phyloP scores from a whole-genome alignment of 2,888 invertebrate species.

The Andrena hattorfiana region DNA sequence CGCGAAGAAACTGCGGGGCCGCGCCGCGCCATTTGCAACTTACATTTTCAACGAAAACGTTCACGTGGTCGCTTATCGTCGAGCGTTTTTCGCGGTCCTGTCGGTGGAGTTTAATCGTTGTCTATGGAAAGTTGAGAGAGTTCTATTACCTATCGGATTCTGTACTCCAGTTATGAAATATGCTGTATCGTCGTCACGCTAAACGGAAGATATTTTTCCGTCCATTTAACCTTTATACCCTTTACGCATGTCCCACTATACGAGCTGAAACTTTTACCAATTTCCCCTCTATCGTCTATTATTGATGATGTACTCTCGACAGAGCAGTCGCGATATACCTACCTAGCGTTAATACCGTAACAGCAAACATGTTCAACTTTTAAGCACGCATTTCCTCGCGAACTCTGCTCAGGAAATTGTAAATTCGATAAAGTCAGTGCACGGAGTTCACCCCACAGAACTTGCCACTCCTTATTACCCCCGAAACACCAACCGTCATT shows the following conservation, averaged over 20 bases:
- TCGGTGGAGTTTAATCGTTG: not conserved
- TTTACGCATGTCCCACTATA: not conserved
- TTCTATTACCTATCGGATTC: no score
- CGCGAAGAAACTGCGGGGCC: not conserved
- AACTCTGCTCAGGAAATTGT: not conserved
- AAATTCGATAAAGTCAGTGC: not conserved
- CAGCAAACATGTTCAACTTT: not conserved
- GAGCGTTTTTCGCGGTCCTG: not conserved
- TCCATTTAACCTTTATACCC: not conserved
- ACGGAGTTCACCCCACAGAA: not conserved
- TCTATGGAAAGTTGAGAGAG: not conserved
- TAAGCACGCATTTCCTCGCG: not conserved
- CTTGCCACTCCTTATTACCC: constrained; percentile 7
- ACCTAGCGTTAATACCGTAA: not conserved
- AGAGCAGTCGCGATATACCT: not conserved
- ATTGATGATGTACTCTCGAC: not conserved
- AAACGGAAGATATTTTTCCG: not conserved
- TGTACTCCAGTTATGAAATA: not conserved
- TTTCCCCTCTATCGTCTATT: not conserved
- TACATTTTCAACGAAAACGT: not conserved
- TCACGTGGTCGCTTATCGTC: not conserved
- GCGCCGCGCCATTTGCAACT: not conserved
- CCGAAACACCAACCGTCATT: constrained; percentile 17
- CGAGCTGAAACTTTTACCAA: not conserved
- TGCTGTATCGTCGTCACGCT: not conserved